A percentile compares a stretch with the other conserved stretches of the same genome.
These are phyloP conservation scores for Trachelus troglodyta DNA, from an alignment of 2,888 invertebrate genomes.

Conservation along the genomic window DNA sequence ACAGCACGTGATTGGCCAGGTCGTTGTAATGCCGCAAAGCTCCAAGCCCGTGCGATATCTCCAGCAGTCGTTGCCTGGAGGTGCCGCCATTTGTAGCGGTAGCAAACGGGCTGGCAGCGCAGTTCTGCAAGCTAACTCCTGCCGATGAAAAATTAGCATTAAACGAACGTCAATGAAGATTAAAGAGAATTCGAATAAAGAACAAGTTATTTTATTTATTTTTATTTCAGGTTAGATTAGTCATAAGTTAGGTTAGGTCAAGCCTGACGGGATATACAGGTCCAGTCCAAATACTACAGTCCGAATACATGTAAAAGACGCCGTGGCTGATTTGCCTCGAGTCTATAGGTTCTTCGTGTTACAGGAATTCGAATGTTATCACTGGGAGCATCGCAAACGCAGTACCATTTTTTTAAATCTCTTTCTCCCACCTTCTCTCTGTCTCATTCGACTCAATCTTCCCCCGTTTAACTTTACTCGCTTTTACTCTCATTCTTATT, in stretches of 20 bases:
- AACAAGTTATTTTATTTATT: neutral
- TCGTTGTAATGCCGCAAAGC: constrained; percentile 83
- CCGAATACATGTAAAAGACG: neutral
- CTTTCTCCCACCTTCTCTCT: constrained; percentile 6
- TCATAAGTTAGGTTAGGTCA: neutral
- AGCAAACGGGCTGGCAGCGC: constrained; percentile 54
- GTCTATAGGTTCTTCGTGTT: neutral
- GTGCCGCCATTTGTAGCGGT: constrained; percentile 52
- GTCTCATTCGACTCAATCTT: constrained; percentile 45
- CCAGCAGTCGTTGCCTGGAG: constrained; percentile 83
- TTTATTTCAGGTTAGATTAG: neutral
- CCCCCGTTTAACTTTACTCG: constrained; percentile 28
- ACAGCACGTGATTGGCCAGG: constrained; percentile 89
- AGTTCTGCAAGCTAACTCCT: constrained; percentile 59
- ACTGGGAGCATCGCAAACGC: neutral
- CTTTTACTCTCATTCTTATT: neutral
- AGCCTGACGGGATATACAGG: neutral
- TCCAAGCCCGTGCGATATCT: constrained; percentile 81
- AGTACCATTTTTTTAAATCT: neutral
- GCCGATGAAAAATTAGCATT: constrained; percentile 1
- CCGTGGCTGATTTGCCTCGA: neutral
- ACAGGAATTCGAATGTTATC: neutral
- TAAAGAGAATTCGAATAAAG: neutral
- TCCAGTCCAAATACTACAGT: neutral
- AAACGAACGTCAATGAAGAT: neutral